Percentiles rank a stretch among this genome's conserved stretches.
These are phyloP conservation scores for Oscarella lobularis DNA, from an alignment of 37 sponge, comb jelly and placozoan species.

Conservation along the genomic window DNA sequence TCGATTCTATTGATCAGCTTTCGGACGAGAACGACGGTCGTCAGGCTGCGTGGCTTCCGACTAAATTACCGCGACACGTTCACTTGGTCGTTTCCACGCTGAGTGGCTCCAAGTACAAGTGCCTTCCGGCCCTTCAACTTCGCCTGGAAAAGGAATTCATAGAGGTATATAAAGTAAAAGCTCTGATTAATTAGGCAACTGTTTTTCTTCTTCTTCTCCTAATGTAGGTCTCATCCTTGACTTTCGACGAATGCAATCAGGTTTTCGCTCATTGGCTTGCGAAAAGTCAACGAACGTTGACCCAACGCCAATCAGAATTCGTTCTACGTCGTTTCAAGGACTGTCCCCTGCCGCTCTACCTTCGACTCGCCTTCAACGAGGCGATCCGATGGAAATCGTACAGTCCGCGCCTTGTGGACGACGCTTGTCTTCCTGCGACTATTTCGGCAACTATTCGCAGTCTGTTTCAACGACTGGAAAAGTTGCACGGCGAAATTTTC, in stretches of 20 bases:
- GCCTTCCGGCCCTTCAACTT: conserved; percentile 35
- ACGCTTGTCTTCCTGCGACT: not conserved
- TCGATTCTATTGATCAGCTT: conserved; percentile 66
- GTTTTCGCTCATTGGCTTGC: conserved; percentile 27
- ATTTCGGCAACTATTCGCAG: conserved; percentile 10
- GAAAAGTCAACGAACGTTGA: conserved; percentile 12
- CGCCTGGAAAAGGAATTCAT: too few species aligned
- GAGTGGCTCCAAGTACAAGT: conserved; percentile 25
- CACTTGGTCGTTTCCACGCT: conserved; percentile 48
- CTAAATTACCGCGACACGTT: conserved; percentile 26
- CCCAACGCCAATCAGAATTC: conserved; percentile 17
- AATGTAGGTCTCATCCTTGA: not conserved
- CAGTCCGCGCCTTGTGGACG: not conserved
- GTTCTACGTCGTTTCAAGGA: conserved; percentile 15
- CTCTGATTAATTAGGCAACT: too few species aligned
- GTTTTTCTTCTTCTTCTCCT: not conserved
- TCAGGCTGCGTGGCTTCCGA: conserved; percentile 50
- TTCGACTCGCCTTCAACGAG: conserved; percentile 36
- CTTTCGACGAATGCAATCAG: not conserved
- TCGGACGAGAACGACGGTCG: conserved; percentile 31
- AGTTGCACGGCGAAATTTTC: conserved; percentile 17
- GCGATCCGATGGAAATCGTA: conserved; percentile 40
- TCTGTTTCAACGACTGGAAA: conserved; percentile 24
- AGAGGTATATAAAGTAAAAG: too few species aligned
- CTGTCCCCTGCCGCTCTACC: conserved; percentile 35